These are phyloP conservation scores for Prietella phreatophila DNA, from an alignment of 2,113 vertebrate species.

Conservation along the genomic window DNA sequence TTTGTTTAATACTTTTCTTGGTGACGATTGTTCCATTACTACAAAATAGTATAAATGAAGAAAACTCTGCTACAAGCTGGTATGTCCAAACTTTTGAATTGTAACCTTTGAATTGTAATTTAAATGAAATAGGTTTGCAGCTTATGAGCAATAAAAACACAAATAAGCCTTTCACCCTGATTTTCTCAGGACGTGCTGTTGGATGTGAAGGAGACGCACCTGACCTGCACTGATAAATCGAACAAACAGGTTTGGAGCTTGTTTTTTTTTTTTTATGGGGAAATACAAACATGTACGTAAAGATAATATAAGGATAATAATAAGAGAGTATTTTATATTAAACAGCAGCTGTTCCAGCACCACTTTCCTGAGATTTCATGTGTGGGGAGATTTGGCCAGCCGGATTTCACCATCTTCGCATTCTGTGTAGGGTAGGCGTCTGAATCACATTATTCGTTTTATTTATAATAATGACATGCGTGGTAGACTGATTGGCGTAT, in stretches of 20 bases:
- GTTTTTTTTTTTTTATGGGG: not conserved
- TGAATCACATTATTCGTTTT: not conserved
- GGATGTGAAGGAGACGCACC: conserved; percentile 81
- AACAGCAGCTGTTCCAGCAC: conserved; percentile 73
- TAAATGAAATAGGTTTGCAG: not conserved
- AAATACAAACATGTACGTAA: not conserved
- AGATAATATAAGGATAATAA: not conserved
- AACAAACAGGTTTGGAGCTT: conserved; percentile 68
- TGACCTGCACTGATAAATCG: conserved; percentile 72
- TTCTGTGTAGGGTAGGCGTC: conserved; percentile 77
- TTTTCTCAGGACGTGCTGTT: conserved; percentile 72
- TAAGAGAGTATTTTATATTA: not conserved
- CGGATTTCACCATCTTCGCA: conserved; percentile 72
- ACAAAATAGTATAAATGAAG: not conserved
- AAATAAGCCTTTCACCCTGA: not conserved
- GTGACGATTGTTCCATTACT: not conserved
- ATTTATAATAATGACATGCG: not conserved
- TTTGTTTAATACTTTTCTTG: too few relatives aligned
- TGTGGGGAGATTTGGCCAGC: conserved; percentile 70
- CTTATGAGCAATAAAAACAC: not conserved
- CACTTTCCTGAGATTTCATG: conserved; percentile 82
- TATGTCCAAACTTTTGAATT: not conserved
- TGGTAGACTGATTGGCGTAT: too few relatives aligned
- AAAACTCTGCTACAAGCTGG: not conserved
- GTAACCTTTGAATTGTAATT: not conserved